Percentiles rank a stretch among this genome's conserved stretches.
Evolutionary conservation across 2,888 invertebrate species (phyloP).

Genomic region (Drosophila bunnanda): DNA sequence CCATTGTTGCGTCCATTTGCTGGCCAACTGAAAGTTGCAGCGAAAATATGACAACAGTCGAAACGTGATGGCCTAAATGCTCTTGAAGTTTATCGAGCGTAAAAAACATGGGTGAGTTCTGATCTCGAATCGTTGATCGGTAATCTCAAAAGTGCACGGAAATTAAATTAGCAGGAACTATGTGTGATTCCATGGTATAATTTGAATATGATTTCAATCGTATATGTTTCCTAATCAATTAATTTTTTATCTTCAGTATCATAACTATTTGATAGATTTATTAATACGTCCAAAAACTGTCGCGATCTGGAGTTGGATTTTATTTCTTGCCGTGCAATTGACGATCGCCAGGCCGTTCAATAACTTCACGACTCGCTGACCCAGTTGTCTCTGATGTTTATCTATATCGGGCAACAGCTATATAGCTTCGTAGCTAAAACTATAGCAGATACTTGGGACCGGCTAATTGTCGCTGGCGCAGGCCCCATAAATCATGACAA

Average conservation of each 20-base stretch:
- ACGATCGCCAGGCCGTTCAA: conserved; percentile 43
- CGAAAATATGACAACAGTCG: conserved; percentile 37
- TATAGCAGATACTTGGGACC: conserved; percentile 53
- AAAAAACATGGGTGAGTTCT: conserved; percentile 17
- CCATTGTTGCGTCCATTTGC: conserved; percentile 59
- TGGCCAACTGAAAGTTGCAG: conserved; percentile 45
- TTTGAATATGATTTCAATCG: neutral
- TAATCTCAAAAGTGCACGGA: conserved; percentile 11
- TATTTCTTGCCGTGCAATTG: conserved; percentile 24
- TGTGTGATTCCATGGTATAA: too few relatives aligned
- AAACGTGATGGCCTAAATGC: conserved; percentile 73
- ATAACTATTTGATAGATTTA: neutral
- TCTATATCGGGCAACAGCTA: conserved; percentile 64
- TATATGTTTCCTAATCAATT: neutral
- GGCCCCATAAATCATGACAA: conserved; percentile 70
- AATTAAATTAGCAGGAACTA: too few relatives aligned
- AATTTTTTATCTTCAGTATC: neutral
- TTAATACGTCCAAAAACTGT: too few relatives aligned
- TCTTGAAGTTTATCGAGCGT: conserved; percentile 2
- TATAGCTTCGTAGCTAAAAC: conserved; percentile 18
- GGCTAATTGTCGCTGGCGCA: conserved; percentile 71
- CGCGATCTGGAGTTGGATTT: neutral
- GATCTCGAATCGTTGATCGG: conserved; percentile 32
- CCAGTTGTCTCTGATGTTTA: conserved; percentile 76
- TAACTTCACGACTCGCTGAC: conserved; percentile 67